Base-by-base conservation (phyloP, 2,888 invertebrate genomes). In the Heliconius ethilla region DNA sequence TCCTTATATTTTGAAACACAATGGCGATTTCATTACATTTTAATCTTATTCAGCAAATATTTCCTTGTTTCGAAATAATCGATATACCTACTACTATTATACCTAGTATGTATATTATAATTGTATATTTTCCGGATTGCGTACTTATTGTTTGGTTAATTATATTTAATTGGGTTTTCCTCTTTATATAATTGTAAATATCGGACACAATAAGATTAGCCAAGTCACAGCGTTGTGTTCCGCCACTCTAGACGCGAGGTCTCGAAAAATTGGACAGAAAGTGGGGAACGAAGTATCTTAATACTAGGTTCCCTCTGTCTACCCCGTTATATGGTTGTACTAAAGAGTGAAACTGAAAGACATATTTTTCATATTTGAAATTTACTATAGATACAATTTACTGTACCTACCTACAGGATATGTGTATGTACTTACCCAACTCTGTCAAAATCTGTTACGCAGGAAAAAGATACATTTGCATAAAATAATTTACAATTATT, bases 41-140 rank as follows among this genome's bases (percentile, higher is more conserved):
- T 70, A 63, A 51, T 73, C 66, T 78, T n/a, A 51, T 51, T 45
- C 11, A 11, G 29, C 40, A 45, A 22, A 59, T 78, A 78, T 82
- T 82, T 82, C 78, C 80, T 78, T 77, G 75, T 80, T 77, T 63
- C 51, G 33, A 75, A 77, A 79, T 75, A 72, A 77, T 78, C 72
- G 78, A 76, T 77, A 15, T 25, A 65, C 15, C 65, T 65, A 29
- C 25, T 66, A 66, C 9, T 65, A 66, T 22, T 22, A 2, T 29
- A 65, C 29, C 6, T 5, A 62, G 13, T 40, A 67, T n/a, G 13
- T 67, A n/a, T 69, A 40, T 67, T 37, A 78, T 75, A 70, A 29
- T 37, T 70, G 18, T 13, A 40, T 66, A 72, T 70, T 75, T 76
- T 75, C 70, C 65, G 75, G 79, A 70, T 70, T 55, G 67, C 33